Evolutionary conservation across 1,140 invertebrate species (phyloP), one percentile per base, ranked within the genome.

Genomic region (Centruroides vittatus): DNA sequence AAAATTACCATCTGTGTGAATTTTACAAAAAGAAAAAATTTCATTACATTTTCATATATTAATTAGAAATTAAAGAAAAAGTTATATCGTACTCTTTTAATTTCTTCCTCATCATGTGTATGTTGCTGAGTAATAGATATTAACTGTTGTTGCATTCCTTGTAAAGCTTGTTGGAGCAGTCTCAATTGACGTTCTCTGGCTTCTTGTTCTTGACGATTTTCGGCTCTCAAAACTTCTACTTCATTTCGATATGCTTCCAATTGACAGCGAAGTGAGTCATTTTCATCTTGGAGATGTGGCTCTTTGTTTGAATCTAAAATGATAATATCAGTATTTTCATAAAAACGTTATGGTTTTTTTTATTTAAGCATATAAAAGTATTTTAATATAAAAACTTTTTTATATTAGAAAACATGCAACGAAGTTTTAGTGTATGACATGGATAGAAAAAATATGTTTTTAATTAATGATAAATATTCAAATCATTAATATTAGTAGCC

Each of bases 191-290:
- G 82, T 46, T 87, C 84, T 71, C 85, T 84, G 13, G 79, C 75
- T 5, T 83, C 81, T 10, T 84, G 65, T 61, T 85, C 83, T n/a
- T 78, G 70, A 72, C 82, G 82, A 35, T 81, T 78, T 74, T 78
- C 86, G 75, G 63, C 82, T 67, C 68, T 85, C 64, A 78, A 82
- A 78, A 69, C 86, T 61, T 78, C 77, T 5, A 78, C 85, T 77
- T 95, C 93, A 76, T 94, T 94, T 71, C 93, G 92, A 67, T 92
- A 93, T 0, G 90, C 92, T 74, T 94, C 91, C 66, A 96, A 72
- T 78, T 96, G 91, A 75, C 90, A 93, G 53, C 86, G 82, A 46
- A 97, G 76, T 67, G 84, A 88, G 65, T 95, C 90, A 73, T 93
- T 94, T 71, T 93, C 91, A 64, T 91, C 88, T 80, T 90, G 67